These are phyloP conservation scores for Drosophila repleta DNA, from an alignment of 1,140 invertebrate species.

Conservation along the genomic window DNA sequence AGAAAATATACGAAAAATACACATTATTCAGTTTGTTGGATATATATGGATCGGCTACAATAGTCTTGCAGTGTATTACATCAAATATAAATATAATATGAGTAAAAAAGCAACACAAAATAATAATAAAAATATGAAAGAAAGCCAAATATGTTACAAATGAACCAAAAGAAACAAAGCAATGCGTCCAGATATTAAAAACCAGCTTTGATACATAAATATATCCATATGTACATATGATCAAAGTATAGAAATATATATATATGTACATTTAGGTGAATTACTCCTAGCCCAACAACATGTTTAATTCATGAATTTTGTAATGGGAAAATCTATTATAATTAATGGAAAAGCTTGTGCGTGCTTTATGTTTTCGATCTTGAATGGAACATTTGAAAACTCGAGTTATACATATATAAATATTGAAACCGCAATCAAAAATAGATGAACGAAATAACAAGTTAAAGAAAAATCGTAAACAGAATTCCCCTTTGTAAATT, in stretches of 20 bases:
- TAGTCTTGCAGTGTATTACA: conserved; percentile 52
- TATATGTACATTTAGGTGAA: conserved; percentile 11
- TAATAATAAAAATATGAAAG: conserved; percentile 28
- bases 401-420: conserved; percentile 6
- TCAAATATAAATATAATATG: conserved; percentile 45
- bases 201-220: conserved; percentile 8
- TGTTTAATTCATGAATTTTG: background rate
- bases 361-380: conserved; percentile 11
- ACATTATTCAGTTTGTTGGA: conserved; percentile 77
- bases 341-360: conserved; percentile 26
- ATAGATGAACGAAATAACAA: conserved; percentile 15
- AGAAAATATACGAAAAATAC: conserved; percentile 79
- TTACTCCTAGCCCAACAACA: conserved; percentile 22
- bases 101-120: conserved; percentile 49
- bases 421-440: conserved; percentile 43
- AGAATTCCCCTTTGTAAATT: conserved; percentile 9
- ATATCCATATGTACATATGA: background rate
- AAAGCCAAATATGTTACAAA: conserved; percentile 44
- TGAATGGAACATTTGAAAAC: conserved; percentile 12
- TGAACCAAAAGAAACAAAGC: conserved; percentile 35
- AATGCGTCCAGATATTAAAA: conserved; percentile 18
- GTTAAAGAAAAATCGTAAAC: conserved; percentile 14
- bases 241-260: background rate
- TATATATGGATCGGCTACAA: conserved; percentile 56
- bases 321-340: conserved; percentile 15